Percentiles rank a stretch among this genome's conserved stretches.
Conservation (phyloP, 2,797 vertebrate species). For the Acrossocheilus wenchowensis region DNA sequence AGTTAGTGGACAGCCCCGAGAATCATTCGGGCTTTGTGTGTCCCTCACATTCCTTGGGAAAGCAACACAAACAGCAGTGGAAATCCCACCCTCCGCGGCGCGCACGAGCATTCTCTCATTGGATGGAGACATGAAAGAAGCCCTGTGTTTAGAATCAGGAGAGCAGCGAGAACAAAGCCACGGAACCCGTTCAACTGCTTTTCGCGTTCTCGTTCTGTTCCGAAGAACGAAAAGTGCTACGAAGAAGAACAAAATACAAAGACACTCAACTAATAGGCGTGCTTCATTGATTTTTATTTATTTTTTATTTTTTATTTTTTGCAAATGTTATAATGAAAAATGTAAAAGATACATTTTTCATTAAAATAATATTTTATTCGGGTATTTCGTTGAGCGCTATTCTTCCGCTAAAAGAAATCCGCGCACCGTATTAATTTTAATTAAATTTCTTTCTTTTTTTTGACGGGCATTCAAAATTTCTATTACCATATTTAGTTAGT, state of each 20-base stretch:
- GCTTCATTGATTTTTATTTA: neutral
- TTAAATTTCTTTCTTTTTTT: neutral
- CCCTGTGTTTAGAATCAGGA: conserved; percentile 65
- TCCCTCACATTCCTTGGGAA: conserved; percentile 60
- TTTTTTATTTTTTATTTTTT: neutral
- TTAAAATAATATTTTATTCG: neutral
- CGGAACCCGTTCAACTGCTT: conserved; percentile 29
- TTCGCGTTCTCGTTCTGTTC: neutral
- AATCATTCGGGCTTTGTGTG: conserved; percentile 17
- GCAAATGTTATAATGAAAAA: neutral
- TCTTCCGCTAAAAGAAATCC: neutral
- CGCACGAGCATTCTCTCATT: conserved; percentile 59
- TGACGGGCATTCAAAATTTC: neutral
- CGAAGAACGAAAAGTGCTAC: neutral
- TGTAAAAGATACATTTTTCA: neutral
- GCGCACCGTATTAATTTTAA: neutral
- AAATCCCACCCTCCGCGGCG: conserved; percentile 59
- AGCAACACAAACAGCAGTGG: conserved; percentile 59
- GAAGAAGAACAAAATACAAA: neutral
- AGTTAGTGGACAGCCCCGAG: conserved; percentile 15
- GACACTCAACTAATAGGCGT: neutral
- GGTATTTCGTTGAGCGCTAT: neutral
- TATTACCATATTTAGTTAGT: neutral
- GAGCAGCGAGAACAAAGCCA: conserved; percentile 56
- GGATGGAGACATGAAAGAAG: conserved; percentile 65